These are phyloP conservation scores for Sphenodon punctatus DNA, from an alignment of 2,797 vertebrate genomes.

Conservation along the genomic window DNA sequence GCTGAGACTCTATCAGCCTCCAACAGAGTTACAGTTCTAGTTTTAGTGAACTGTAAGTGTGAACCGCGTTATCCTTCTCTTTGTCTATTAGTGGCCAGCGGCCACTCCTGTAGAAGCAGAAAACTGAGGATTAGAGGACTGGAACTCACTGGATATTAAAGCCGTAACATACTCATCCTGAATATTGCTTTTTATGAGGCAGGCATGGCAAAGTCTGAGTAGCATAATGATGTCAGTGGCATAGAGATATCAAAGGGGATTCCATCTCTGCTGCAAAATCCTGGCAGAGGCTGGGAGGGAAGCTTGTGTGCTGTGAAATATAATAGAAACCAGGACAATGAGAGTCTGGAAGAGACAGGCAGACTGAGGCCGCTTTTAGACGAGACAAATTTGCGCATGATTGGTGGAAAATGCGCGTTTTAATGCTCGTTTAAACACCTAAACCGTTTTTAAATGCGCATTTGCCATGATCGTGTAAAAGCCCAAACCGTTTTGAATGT, in stretches of 20 bases:
- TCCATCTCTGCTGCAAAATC: neutral
- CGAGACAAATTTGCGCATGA: no score
- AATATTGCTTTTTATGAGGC: neutral
- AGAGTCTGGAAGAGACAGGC: neutral
- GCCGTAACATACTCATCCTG: neutral
- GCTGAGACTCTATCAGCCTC: neutral
- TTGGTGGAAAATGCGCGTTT: no score
- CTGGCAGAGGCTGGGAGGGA: no score
- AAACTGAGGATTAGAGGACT: neutral
- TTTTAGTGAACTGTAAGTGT: neutral
- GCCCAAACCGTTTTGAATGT: no score
- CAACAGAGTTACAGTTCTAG: neutral
- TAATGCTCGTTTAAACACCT: no score
- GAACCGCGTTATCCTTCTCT: neutral
- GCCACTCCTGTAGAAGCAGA: neutral
- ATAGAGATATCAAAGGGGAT: neutral
- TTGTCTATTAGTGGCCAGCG: neutral
- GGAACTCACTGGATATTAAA: neutral
- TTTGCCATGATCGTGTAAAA: no score
- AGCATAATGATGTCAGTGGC: neutral
- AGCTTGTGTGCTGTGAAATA: neutral
- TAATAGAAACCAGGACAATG: neutral
- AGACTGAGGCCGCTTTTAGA: no score
- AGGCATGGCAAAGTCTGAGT: neutral
- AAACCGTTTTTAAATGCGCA: no score